Percentiles rank a stretch among this genome's conserved stretches.
Evolutionary conservation across 2,888 invertebrate species (phyloP).

Genomic region (Thyatira batis): DNA sequence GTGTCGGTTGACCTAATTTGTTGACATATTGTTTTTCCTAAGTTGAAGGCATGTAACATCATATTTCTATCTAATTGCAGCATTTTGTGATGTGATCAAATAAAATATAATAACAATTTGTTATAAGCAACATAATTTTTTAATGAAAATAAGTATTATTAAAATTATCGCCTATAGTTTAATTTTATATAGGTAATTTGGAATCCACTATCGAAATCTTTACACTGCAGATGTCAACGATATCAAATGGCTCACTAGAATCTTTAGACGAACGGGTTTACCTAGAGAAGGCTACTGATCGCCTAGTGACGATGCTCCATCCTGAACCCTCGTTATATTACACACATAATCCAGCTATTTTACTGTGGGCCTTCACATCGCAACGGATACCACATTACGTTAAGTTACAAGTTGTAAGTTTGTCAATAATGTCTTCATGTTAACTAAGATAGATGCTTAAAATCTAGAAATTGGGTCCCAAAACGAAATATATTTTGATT

Average conservation of each 20-base stretch:
- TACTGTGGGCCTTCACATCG: slow-evolving; percentile 71
- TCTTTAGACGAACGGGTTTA: slow-evolving; percentile 64
- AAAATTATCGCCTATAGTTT: background rate
- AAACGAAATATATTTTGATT: no score
- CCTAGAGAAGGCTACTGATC: slow-evolving; percentile 66
- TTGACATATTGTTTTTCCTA: no score
- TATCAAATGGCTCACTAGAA: slow-evolving; percentile 60
- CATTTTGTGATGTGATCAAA: no score
- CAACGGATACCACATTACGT: slow-evolving; percentile 56
- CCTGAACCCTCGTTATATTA: slow-evolving; percentile 62
- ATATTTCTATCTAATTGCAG: no score
- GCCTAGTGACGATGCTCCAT: slow-evolving; percentile 52
- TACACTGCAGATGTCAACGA: slow-evolving; percentile 61
- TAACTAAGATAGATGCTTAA: background rate
- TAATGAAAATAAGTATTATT: background rate
- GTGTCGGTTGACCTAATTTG: no score
- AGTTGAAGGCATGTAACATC: no score
- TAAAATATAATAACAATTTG: no score
- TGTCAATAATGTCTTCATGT: background rate
- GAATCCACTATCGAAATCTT: background rate
- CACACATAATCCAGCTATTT: slow-evolving; percentile 69
- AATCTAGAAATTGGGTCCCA: background rate
- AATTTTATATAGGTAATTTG: background rate
- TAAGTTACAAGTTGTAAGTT: slow-evolving; percentile 61
- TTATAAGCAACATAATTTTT: no score